Conservation (phyloP, 1,140 invertebrate species). For the Achatina immaculata region DNA sequence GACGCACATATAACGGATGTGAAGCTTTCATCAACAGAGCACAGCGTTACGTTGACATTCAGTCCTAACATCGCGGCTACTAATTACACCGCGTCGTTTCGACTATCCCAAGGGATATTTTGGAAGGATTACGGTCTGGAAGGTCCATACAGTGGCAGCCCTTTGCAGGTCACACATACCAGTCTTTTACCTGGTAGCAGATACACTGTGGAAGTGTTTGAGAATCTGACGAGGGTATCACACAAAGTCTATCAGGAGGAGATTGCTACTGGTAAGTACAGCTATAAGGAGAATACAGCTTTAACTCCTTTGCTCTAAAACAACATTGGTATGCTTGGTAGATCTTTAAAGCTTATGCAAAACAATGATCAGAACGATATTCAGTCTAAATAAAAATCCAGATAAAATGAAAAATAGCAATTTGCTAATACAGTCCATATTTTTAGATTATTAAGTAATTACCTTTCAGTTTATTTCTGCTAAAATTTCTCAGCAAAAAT, state of each 20-base stretch:
- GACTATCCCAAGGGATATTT: not conserved
- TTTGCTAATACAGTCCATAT: no score
- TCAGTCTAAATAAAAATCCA: no score
- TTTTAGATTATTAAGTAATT: no score
- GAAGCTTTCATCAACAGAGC: not conserved
- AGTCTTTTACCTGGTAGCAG: conserved; percentile 20
- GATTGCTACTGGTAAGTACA: conserved; percentile 32
- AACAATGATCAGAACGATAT: no score
- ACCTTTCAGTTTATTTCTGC: no score
- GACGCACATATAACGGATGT: not conserved
- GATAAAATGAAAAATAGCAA: no score
- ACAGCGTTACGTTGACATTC: not conserved
- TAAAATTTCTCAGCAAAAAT: no score
- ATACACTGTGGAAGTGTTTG: conserved; percentile 30
- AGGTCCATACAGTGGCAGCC: not conserved
- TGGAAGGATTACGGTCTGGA: not conserved
- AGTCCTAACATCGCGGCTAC: not conserved
- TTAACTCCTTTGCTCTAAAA: no score
- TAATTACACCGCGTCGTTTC: conserved; percentile 1
- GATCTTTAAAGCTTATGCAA: no score
- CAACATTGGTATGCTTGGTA: no score
- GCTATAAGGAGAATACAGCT: no score
- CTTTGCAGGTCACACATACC: not conserved
- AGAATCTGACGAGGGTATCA: not conserved
- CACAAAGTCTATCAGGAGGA: conserved; percentile 14